Base-by-base conservation (phyloP, 2,113 vertebrate species). In the Camelus dromedarius region DNA sequence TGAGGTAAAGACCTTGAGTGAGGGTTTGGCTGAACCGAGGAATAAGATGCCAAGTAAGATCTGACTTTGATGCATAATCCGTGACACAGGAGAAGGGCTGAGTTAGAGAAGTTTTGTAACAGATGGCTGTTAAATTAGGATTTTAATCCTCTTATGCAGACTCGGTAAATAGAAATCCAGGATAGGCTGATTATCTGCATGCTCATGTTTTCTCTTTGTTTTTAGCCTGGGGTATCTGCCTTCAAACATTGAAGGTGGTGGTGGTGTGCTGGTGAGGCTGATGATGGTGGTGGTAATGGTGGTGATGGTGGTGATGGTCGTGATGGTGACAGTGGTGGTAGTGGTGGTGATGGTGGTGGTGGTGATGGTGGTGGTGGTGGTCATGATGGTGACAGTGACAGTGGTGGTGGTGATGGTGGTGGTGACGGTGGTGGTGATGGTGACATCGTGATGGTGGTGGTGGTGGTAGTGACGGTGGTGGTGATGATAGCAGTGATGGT, bases 21-120 rank as follows among this genome's bases (percentile, higher is more conserved):
- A 97, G 48, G 13, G 24, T 95, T 98, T 98, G 97, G 97, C 86
- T 97, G 93, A 80, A 97, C 89, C 91, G 89, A 84, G 83, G 82
- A 75, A 32, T 54, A 95, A 97, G 94, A 93, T 85, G 14, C 54
- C 76, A 95, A 28, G 86, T 4, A 48, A 70, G 42, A 66, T 96
- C 97, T 96, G 97, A 97, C 70, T 84, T 76, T 97, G 8, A 96
- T 92, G 92, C 50, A 85, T 96, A 97, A 98, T 96, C 85, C 28
- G 11, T 91, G 95, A 92, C 96, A 88, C 75, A 97, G 79, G 92
- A 97, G 95, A 96, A 97, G 14, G 50, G 42, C 92, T 96, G 96
- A 95, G 97, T 92, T 92, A 80, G 93, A 96, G 82, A 85, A 96
- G 88, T 98, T 97, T 97, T 52, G 32, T 96, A 94, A 97, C 42